These are phyloP conservation scores for Leptinotarsa defecta DNA, from an alignment of 1,140 invertebrate genomes.

Conservation along the genomic window DNA sequence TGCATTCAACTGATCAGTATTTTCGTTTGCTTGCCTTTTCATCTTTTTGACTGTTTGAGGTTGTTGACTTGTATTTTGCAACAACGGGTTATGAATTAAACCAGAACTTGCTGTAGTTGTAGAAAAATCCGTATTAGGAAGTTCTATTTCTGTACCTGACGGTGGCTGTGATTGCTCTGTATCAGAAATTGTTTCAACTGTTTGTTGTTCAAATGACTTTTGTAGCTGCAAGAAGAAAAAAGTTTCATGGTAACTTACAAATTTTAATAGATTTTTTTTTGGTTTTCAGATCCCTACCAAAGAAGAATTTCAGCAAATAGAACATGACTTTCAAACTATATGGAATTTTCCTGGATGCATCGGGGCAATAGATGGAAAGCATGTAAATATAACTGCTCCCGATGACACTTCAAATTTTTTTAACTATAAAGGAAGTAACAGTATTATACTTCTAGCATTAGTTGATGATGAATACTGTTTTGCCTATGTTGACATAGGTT, in stretches of 20 bases:
- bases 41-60: not conserved
- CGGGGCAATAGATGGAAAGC: slow-evolving; percentile 54
- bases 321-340: slow-evolving; percentile 14
- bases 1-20: not conserved
- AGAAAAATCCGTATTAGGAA: not conserved
- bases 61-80: not conserved
- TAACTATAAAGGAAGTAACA: slow-evolving; percentile 15
- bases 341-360: slow-evolving; percentile 28
- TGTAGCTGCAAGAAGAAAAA: no score
- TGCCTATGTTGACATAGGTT: slow-evolving; percentile 45
- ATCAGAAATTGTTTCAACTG: not conserved
- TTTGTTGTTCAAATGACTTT: no score
- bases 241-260: not conserved
- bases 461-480: slow-evolving; percentile 51
- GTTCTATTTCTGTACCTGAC: not conserved
- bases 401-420: slow-evolving; percentile 45
- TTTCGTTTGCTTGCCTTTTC: not conserved
- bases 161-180: not conserved
- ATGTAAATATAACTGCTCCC: slow-evolving; percentile 45
- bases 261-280: not conserved
- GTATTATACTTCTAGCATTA: slow-evolving; percentile 50
- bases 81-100: not conserved
- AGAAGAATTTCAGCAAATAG: not conserved
- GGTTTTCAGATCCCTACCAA: slow-evolving; percentile 2
- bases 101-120: not conserved